A percentile compares a stretch with the other conserved stretches of the same genome.
phyloP scores from a whole-genome alignment of 2,888 invertebrate species.

The Globia sparganii region DNA sequence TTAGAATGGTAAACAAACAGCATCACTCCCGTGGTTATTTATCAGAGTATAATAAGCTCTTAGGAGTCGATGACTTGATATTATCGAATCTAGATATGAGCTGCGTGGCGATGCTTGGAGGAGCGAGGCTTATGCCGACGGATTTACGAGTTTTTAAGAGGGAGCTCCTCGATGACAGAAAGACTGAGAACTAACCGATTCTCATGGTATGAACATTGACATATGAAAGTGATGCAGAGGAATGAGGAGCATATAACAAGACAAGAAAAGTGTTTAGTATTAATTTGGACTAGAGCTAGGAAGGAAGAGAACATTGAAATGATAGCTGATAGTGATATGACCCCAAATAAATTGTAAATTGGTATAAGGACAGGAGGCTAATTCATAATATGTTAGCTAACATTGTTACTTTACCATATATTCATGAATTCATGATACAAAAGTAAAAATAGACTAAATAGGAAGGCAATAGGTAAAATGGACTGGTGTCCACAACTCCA shows the following conservation, averaged over 20 bases:
- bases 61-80: constrained; percentile 12
- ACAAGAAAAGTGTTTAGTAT: neutral
- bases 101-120: neutral
- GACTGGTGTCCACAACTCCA: no score
- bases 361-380: no score
- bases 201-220: neutral
- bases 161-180: neutral
- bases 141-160: neutral
- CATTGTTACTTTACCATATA: neutral
- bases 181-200: neutral
- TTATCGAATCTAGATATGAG: neutral
- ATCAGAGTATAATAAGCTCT: constrained; percentile 1
- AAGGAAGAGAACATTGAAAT: neutral
- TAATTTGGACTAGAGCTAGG: neutral
- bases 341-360: neutral
- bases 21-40: constrained; percentile 27
- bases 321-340: neutral
- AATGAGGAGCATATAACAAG: neutral
- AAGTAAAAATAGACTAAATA: constrained; percentile 15
- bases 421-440: neutral
- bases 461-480: no score
- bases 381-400: neutral
- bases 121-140: neutral
- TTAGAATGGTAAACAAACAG: constrained; percentile 42
- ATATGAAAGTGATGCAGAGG: neutral